Conservation (phyloP, 1,140 invertebrate genomes). For the Drosophila pallidifrons region DNA sequence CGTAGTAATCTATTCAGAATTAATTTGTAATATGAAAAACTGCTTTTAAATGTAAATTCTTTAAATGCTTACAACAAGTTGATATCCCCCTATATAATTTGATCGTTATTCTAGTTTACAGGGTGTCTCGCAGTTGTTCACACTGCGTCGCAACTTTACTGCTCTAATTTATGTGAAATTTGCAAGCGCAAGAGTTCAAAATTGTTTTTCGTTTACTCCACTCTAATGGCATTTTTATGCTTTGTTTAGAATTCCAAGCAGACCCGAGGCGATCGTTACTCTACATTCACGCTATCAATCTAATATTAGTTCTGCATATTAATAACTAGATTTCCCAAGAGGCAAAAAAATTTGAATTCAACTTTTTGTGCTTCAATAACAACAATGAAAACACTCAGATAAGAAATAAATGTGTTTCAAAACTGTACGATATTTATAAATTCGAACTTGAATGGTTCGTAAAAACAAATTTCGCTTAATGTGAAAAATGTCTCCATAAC, state of each 20-base stretch:
- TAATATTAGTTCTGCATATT: background rate
- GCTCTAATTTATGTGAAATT: slow-evolving; percentile 39
- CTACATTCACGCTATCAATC: slow-evolving; percentile 1
- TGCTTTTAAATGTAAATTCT: no score
- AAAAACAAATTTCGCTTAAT: background rate
- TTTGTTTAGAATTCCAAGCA: slow-evolving; percentile 25
- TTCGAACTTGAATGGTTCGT: no score
- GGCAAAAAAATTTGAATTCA: background rate
- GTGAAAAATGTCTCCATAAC: background rate
- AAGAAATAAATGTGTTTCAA: no score
- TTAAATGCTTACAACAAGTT: no score
- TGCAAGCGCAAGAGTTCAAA: slow-evolving; percentile 27
- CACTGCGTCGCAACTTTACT: background rate
- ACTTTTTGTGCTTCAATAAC: no score
- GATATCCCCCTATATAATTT: no score
- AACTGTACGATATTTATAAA: no score
- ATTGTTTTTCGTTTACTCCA: slow-evolving; percentile 3
- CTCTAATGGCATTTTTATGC: slow-evolving; percentile 29
- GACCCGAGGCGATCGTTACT: background rate
- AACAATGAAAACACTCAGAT: no score
- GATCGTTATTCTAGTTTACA: background rate
- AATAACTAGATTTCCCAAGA: background rate
- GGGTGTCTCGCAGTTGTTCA: background rate
- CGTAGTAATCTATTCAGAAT: no score
- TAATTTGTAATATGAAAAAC: no score